Evolutionary conservation across 2,113 vertebrate genomes (phyloP), one percentile per base, ranked within the genome.

Genomic region (Gymnorhina tibicen): DNA sequence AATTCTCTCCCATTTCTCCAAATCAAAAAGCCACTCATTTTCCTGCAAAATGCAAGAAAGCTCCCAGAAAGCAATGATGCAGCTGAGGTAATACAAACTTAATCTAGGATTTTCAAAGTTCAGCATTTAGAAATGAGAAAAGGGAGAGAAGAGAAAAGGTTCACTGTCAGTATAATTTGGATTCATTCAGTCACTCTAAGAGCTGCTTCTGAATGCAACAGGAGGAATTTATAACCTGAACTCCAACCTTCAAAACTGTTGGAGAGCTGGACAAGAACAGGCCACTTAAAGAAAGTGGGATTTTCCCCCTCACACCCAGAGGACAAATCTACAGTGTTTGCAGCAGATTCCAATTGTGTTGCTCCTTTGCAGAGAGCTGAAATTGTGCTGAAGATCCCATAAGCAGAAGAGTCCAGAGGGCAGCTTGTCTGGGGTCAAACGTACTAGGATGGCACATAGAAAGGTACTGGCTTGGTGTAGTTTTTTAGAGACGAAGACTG

Each of bases 251-350:
- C 20, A 30, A 27, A 89, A 50, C 12, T 49, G 20, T 18, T 56
- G 32, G 35, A 92, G 70, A 72, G 16, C 16, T 33, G 28, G 58
- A 76, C 28, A 82, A 94, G 35, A 89, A 44, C 15, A 55, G 12
- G 18, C 32, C 1, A 5, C 49, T 68, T 28, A n/a, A 46, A 74
- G 7, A 82, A 76, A 66, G 26, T 28, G 8, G 5, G 1, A 0
- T 15, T 64, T 50, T 9, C 3, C 27, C 16, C 28, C 19, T 46
- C 32, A 10, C 33, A 68, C n/a, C 6, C 1, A 0, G 20, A 80
- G 37, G 27, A 24, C 32, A 82, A 50, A 68, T 19, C 42, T 42
- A 26, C 41, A 64, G 12, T 4, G 22, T 32, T 32, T 28, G 20
- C 28, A 60, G 55, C 30, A 44, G 50, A 62, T 46, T 67, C 50